phyloP scores from a whole-genome alignment of 37 sponge, comb jelly and placozoan species.

The Oscarella lobularis region DNA sequence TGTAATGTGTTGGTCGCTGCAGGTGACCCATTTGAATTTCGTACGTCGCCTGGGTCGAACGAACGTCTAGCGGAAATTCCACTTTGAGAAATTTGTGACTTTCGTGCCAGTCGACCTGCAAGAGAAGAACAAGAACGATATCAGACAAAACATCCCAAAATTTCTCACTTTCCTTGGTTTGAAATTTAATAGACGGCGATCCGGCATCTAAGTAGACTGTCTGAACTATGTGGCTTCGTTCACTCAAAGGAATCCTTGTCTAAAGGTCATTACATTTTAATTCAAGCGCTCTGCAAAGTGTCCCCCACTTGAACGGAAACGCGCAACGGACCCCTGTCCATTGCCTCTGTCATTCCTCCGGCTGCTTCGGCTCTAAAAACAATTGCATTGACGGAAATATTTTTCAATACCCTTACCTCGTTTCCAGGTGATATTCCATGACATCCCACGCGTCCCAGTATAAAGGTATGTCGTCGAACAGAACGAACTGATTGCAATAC shows the following conservation, averaged over 20 bases:
- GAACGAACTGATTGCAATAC: slow-evolving; percentile 44
- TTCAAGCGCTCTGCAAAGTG: background rate
- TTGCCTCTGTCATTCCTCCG: too few relatives aligned
- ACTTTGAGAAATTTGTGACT: slow-evolving; percentile 57
- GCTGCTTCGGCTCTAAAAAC: background rate
- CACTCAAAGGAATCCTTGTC: slow-evolving; percentile 11
- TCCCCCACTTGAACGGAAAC: slow-evolving; percentile 22
- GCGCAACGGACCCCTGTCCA: slow-evolving; percentile 35
- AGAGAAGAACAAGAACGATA: slow-evolving; percentile 2
- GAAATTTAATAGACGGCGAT: slow-evolving; percentile 31
- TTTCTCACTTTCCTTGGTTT: slow-evolving; percentile 17
- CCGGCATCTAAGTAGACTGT: slow-evolving; percentile 29
- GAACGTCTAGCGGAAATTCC: slow-evolving; percentile 55
- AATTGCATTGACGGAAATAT: background rate
- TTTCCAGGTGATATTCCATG: slow-evolving; percentile 76
- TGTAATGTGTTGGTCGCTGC: slow-evolving; percentile 55
- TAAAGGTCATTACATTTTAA: too few relatives aligned
- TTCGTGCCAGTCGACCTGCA: slow-evolving; percentile 60
- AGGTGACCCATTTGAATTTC: slow-evolving; percentile 67
- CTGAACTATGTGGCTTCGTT: slow-evolving; percentile 14
- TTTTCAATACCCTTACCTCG: slow-evolving; percentile 29
- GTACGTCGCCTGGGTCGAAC: slow-evolving; percentile 38
- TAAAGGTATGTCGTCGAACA: slow-evolving; percentile 72
- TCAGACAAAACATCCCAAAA: background rate
- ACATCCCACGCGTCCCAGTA: slow-evolving; percentile 90